Percentiles rank a stretch among this genome's conserved stretches.
Conservation (phyloP, 2,888 invertebrate species). For the Amiota mariae region DNA sequence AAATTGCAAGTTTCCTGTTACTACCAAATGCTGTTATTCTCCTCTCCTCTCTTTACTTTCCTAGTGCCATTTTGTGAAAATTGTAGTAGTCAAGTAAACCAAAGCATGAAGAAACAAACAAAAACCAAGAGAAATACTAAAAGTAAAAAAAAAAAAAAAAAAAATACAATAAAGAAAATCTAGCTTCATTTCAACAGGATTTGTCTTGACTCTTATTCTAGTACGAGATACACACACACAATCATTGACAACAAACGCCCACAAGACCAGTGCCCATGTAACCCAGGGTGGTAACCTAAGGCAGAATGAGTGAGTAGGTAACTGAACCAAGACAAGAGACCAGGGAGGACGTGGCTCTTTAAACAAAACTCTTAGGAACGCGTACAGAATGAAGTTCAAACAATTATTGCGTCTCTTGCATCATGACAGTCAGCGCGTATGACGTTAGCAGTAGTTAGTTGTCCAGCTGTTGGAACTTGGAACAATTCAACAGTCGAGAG, state of each 20-base stretch:
- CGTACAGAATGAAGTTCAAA: slow-evolving; percentile 14
- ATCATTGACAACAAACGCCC: no score
- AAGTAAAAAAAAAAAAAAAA: slow-evolving; percentile 3
- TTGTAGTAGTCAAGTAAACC: not conserved
- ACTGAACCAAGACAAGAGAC: no score
- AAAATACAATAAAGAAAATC: slow-evolving; percentile 11
- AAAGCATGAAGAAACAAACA: slow-evolving; percentile 1
- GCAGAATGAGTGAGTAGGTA: no score
- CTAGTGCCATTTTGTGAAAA: no score
- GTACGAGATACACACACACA: not conserved
- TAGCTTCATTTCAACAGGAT: slow-evolving; percentile 11
- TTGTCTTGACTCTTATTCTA: slow-evolving; percentile 10
- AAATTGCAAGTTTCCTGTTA: slow-evolving; percentile 23
- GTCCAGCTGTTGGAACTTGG: no score
- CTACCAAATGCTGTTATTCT: not conserved
- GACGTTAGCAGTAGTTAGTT: not conserved
- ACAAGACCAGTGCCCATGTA: no score
- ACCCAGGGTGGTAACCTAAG: no score
- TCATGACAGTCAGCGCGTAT: not conserved
- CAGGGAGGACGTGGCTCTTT: no score
- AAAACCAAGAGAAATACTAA: slow-evolving; percentile 11
- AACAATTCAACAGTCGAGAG: no score
- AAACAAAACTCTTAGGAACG: not conserved
- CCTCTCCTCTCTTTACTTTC: not conserved
- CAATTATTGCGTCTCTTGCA: slow-evolving; percentile 21